A percentile compares a stretch with the other conserved stretches of the same genome.
Conservation (phyloP, 2,888 invertebrate genomes). For the Phrixothrix hirtus region DNA sequence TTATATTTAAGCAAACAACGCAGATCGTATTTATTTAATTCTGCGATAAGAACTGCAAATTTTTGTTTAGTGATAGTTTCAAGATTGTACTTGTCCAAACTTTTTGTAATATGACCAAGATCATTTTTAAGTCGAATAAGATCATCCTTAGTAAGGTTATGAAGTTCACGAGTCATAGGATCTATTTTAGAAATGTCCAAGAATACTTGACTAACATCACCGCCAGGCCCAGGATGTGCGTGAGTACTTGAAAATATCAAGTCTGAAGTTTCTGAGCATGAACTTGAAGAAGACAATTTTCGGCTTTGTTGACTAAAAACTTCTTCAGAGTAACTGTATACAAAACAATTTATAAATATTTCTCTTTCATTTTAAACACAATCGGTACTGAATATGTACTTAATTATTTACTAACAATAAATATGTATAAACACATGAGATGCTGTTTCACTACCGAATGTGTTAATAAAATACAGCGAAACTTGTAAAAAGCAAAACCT, state of each 20-base stretch:
- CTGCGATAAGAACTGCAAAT: slow-evolving; percentile 38
- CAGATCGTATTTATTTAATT: slow-evolving; percentile 43
- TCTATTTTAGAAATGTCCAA: slow-evolving; percentile 15
- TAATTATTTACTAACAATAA: background rate
- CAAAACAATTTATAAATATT: too few species aligned
- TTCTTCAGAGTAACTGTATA: slow-evolving; percentile 66
- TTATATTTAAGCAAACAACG: slow-evolving; percentile 44
- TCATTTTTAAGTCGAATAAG: slow-evolving; percentile 44
- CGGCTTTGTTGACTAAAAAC: slow-evolving; percentile 69
- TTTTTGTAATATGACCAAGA: slow-evolving; percentile 38
- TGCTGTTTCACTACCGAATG: too few species aligned
- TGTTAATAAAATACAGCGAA: background rate
- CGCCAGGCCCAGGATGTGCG: slow-evolving; percentile 26
- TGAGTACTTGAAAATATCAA: slow-evolving; percentile 41
- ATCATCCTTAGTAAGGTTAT: slow-evolving; percentile 42
- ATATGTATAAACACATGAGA: too few species aligned
- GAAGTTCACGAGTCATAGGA: slow-evolving; percentile 27
- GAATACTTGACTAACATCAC: slow-evolving; percentile 18
- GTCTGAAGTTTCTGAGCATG: slow-evolving; percentile 55
- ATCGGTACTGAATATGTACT: too few species aligned
- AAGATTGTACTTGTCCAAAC: slow-evolving; percentile 41
- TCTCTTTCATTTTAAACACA: too few species aligned
- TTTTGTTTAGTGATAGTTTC: slow-evolving; percentile 44
- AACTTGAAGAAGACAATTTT: slow-evolving; percentile 58
- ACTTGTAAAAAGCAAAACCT: background rate